Evolutionary conservation across 1,140 invertebrate species (phyloP).

Genomic region (Arion vulgaris): DNA sequence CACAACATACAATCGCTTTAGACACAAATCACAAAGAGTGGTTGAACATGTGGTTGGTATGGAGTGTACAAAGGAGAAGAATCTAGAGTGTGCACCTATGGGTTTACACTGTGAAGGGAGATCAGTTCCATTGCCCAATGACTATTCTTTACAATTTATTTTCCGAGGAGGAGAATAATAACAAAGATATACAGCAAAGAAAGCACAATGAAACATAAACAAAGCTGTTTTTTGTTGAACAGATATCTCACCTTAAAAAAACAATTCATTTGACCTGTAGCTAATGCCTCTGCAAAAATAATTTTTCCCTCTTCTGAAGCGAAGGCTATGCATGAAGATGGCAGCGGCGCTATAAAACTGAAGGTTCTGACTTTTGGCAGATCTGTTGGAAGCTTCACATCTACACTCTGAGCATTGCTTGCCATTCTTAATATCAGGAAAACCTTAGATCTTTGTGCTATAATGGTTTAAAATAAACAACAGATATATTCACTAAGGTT

Average conservation of each 20-base stretch:
- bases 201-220: no score
- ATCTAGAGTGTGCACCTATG: no score
- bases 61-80: no score
- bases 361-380: not conserved
- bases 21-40: no score
- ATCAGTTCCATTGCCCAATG: no score
- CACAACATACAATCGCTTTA: no score
- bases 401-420: slow-evolving; percentile 1
- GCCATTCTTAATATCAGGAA: not conserved
- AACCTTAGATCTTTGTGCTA: not conserved
- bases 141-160: no score
- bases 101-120: no score
- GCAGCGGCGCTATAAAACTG: slow-evolving; percentile 64
- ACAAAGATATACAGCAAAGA: no score
- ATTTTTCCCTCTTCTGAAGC: slow-evolving; percentile 65
- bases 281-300: slow-evolving; percentile 66
- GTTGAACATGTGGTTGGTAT: no score
- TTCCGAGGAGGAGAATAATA: no score
- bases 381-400: not conserved
- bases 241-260: slow-evolving; percentile 33
- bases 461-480: not conserved
- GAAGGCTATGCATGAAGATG: slow-evolving; percentile 67
- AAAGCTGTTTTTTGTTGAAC: not conserved
- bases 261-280: slow-evolving; percentile 48
- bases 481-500: no score